These are phyloP conservation scores for Chymomyza fuscimana DNA, from an alignment of 2,888 invertebrate genomes.

Conservation along the genomic window DNA sequence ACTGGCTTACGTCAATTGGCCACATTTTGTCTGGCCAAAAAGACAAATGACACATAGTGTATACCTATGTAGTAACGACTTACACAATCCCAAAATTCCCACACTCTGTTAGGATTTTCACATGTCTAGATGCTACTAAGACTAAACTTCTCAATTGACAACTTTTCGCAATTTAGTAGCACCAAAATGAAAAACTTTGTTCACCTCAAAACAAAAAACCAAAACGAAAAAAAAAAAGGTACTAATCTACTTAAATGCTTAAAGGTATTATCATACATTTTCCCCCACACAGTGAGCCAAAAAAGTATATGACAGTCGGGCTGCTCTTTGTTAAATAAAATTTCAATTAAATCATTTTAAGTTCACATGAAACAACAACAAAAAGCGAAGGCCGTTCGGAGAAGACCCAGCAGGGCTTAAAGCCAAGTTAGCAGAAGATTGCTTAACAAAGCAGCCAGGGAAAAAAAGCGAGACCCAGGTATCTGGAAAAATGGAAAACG, in stretches of 20 bases:
- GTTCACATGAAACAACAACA: slow-evolving; percentile 25
- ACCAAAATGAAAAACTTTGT: slow-evolving; percentile 19
- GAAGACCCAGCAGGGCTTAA: slow-evolving; percentile 1
- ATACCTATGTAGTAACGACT: background rate
- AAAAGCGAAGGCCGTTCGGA: slow-evolving; percentile 1
- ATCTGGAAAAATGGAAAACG: slow-evolving; percentile 10
- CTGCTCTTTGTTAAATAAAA: slow-evolving; percentile 60
- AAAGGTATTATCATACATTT: slow-evolving; percentile 62
- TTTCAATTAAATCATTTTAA: slow-evolving; percentile 71
- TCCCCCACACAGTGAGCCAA: slow-evolving; percentile 22
- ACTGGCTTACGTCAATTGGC: background rate
- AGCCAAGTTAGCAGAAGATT: slow-evolving; percentile 36
- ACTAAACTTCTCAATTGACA: slow-evolving; percentile 67
- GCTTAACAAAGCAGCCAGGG: slow-evolving; percentile 36
- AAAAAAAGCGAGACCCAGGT: background rate
- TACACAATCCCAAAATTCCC: background rate
- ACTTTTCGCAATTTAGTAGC: slow-evolving; percentile 48
- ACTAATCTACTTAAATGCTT: slow-evolving; percentile 72
- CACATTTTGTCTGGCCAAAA: too few species aligned
- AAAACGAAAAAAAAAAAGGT: slow-evolving; percentile 1
- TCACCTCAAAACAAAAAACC: slow-evolving; percentile 46
- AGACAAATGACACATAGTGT: background rate
- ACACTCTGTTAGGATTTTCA: background rate
- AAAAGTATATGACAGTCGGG: slow-evolving; percentile 28
- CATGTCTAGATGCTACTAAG: background rate